Percentiles rank a stretch among this genome's conserved stretches.
Evolutionary conservation across 2,113 vertebrate genomes (phyloP).

Genomic region (Acanthochromis polyacanthus): DNA sequence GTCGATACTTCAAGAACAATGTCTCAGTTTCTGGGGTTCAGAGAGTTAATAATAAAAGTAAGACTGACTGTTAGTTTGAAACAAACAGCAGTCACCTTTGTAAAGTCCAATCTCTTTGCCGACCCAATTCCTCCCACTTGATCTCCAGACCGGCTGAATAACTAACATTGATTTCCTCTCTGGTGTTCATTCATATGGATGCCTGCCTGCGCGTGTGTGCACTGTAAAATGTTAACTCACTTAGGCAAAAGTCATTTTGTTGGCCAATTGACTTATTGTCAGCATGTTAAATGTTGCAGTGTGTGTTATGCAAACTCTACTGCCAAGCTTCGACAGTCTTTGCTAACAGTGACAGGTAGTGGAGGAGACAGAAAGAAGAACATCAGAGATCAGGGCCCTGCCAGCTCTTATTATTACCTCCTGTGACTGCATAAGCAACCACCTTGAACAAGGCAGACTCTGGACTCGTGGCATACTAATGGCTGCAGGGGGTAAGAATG

Average conservation of each 20-base stretch:
- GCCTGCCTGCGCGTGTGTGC: not conserved
- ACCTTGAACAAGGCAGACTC: conserved; percentile 22
- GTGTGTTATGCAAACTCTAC: conserved; percentile 60
- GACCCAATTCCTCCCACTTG: conserved; percentile 8
- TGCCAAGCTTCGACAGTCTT: conserved; percentile 49
- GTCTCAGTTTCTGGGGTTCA: too few relatives aligned
- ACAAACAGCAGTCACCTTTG: not conserved
- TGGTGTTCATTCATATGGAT: conserved; percentile 37
- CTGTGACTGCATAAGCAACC: conserved; percentile 37
- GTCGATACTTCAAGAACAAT: too few relatives aligned
- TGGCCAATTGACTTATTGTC: conserved; percentile 69
- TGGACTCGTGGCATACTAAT: conserved; percentile 14
- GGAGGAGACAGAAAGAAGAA: conserved; percentile 41
- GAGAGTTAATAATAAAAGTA: too few relatives aligned
- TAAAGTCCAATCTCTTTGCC: too few relatives aligned
- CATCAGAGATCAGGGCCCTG: conserved; percentile 16
- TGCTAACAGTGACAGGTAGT: conserved; percentile 57
- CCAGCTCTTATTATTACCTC: conserved; percentile 27
- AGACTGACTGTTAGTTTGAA: not conserved
- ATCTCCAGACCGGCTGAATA: conserved; percentile 33
- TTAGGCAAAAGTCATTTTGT: conserved; percentile 60
- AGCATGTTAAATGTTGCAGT: conserved; percentile 50
- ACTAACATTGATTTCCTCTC: conserved; percentile 53
- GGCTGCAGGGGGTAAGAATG: conserved; percentile 2
- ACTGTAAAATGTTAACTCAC: conserved; percentile 29